phyloP scores from a whole-genome alignment of 2,113 vertebrate species.

The Motacilla alba region DNA sequence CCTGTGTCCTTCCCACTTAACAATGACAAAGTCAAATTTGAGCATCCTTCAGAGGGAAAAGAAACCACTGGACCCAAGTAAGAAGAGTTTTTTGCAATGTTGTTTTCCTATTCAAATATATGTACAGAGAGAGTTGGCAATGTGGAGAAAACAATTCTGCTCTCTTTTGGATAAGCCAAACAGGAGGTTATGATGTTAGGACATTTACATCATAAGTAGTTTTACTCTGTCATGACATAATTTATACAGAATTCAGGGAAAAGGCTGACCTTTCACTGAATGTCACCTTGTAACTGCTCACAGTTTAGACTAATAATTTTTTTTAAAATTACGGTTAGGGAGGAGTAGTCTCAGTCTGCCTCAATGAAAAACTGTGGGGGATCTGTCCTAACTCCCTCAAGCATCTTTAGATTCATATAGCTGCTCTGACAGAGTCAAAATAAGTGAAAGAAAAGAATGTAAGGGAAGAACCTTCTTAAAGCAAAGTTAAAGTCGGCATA shows the following conservation, averaged over 20 bases:
- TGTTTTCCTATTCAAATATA: neutral
- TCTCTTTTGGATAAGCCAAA: neutral
- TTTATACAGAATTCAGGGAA: neutral
- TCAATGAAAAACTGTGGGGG: neutral
- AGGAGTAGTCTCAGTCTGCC: neutral
- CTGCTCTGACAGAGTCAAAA: neutral
- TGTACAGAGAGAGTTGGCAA: fast-evolving
- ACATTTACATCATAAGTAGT: neutral
- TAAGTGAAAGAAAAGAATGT: neutral
- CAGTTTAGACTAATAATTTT: neutral
- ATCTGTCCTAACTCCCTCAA: neutral
- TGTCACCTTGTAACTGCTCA: neutral
- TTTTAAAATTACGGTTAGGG: neutral
- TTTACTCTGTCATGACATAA: neutral
- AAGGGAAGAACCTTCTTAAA: neutral
- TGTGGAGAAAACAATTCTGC: neutral
- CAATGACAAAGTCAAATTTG: neutral
- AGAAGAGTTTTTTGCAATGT: neutral
- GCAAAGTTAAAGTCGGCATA: neutral
- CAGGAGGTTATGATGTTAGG: neutral
- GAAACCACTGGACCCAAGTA: fast-evolving
- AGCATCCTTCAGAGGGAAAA: neutral
- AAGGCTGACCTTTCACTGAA: neutral
- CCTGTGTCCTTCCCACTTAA: neutral
- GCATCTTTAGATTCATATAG: neutral